Base-by-base conservation (phyloP, 2,888 invertebrate genomes). In the Zygaena filipendulae region DNA sequence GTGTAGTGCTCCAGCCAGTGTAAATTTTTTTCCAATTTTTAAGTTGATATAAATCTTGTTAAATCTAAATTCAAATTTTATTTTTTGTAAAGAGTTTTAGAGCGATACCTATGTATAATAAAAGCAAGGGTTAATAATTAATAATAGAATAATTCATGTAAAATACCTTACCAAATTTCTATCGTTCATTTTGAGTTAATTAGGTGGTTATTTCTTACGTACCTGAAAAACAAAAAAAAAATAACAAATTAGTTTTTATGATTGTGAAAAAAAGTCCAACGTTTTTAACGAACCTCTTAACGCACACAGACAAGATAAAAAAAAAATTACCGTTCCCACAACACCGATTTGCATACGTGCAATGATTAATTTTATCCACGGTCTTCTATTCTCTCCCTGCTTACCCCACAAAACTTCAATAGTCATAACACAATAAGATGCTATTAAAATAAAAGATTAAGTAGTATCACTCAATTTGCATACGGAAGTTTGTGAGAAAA, bases 391-490 rank as follows among this genome's bases (percentile, higher is more conserved):
- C 52, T 47, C 52, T 50, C 54, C 52, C 53, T 42, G 44, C 40
- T 48, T 55, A 58, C 70, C 72, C 71, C 49, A 61, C 58, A 54
- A 44, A 45, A 39, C 40, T 41, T 60, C 54, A 61, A 72, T 58
- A 52, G 68, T 59, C 57, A 54, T 58, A 62, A 59, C 59, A 77
- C 72, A 79, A 79, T 66, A 67, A 58, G 72, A 71, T 67, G 64
- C 58, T 52, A 75, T 79, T 79, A 79, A 79, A 79, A 79, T 77
- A 79, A 79, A 79, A 72, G 79, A 79, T 74, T 67, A 67, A 60
- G 61, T 58, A 59, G 58, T 53, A 63, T 64, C 52, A 47, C 35
- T n/a, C 38, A 42, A 77, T 77, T 74, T 77, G 71, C 79, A 79
- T 75, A 71, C 59, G 47, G 49, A 56, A 59, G 49, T 39, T 37